phyloP scores from a whole-genome alignment of 2,113 vertebrate species.

The Apodemus sylvaticus region DNA sequence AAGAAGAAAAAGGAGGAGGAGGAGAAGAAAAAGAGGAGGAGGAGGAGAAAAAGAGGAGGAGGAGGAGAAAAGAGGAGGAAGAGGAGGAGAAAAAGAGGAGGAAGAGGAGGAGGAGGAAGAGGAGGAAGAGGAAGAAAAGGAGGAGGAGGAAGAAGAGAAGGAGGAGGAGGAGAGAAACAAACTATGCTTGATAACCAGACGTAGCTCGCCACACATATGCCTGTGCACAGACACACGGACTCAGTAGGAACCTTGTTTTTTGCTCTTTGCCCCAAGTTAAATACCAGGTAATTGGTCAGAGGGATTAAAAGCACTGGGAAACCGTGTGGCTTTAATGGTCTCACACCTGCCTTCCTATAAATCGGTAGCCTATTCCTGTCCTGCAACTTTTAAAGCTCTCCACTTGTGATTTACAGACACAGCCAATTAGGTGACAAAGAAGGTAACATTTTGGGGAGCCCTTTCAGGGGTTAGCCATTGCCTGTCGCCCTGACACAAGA shows the following conservation, averaged over 20 bases:
- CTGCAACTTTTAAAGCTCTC: constrained; percentile 78
- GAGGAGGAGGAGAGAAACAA: background rate
- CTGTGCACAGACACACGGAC: background rate
- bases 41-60: background rate
- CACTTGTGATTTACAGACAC: constrained; percentile 76
- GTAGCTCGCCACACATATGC: background rate
- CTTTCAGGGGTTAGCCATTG: constrained; percentile 33
- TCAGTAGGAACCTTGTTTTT: constrained; percentile 18
- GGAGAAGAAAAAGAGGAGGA: rapidly evolving
- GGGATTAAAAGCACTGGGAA: constrained; percentile 80
- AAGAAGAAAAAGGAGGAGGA: rapidly evolving
- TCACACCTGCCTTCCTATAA: constrained; percentile 83
- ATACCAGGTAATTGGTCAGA: constrained; percentile 82
- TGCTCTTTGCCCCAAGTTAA: constrained; percentile 73
- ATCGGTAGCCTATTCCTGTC: constrained; percentile 77
- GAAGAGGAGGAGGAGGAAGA: rapidly evolving
- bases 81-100: rapidly evolving
- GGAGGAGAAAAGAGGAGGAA: background rate
- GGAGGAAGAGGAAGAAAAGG: rapidly evolving
- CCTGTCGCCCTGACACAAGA: constrained; percentile 39
- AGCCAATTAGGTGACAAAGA: constrained; percentile 84
- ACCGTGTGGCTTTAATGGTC: constrained; percentile 79
- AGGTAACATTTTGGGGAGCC: constrained; percentile 74
- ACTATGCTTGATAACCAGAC: background rate
- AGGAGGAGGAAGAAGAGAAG: background rate